Base-by-base conservation (phyloP, 2,888 invertebrate species). In the Papilio protenor region DNA sequence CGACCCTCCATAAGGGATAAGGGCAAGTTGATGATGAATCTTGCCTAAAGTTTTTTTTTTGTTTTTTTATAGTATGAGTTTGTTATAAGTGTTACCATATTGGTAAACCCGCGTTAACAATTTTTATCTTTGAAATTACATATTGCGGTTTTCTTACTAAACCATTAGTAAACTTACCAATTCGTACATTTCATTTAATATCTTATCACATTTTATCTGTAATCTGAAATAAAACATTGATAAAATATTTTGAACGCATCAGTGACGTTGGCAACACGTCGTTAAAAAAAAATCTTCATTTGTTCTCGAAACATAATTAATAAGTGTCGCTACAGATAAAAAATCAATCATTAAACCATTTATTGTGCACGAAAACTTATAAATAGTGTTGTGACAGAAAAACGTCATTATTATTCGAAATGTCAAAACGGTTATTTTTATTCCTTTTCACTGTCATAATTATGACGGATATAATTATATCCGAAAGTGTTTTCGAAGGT, bases 401-500 rank as follows among this genome's bases (percentile, higher is more conserved):
- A 40, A 64, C 40, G 33, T 64, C 64, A 64, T 61, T 33, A 12
- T 40, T 12, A 52, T 14, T 71, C n/a, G 64, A 64, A 72, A 77
- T 73, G 71, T 64, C 23, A 64, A 33, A 45, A 4, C 45, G 57
- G 14, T 18, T 18, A 21, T 18, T 33, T 69, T 70, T 49, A n/a
- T 40, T 71, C n/a, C 33, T 71, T 33, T 61, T 80, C 55, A n/a
- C 79, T 52, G 12, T 80, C 70, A 69, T 79, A 40, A n/a, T 77
- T 57, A 23, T 80, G 16, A 70, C 79, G 73, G 77, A 75, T 77
- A 57, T 70, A 64, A 77, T 79, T 40, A 77, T 77, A 27, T 77
- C 81, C 21, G 81, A 82, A 75, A 83, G 83, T 83, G 77, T 85
- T 73, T 83, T 81, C 45, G 69, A 81, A 79, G 86, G 87, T 52